phyloP scores from a whole-genome alignment of 37 sponge, comb jelly and placozoan species.

The Spongilla lacustris region DNA sequence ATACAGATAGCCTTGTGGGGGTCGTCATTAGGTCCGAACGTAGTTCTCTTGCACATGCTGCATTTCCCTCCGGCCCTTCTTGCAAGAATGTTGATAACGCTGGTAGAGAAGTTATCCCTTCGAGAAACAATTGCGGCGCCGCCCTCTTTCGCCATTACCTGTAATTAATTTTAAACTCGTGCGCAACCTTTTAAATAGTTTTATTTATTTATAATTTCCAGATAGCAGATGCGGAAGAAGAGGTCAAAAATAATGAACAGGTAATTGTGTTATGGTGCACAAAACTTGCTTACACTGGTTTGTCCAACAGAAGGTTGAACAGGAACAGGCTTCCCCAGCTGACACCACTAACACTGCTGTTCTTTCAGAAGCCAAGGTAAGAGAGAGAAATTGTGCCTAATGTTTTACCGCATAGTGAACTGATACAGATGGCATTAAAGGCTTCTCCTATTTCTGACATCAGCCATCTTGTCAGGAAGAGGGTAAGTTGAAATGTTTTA shows the following conservation, averaged over 20 bases:
- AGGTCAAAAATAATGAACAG: conserved; percentile 17
- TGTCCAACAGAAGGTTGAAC: not conserved
- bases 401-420: not conserved
- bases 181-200: too few relatives aligned
- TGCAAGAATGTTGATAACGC: conserved; percentile 40
- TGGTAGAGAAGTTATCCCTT: conserved; percentile 57
- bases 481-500: conserved; percentile 13
- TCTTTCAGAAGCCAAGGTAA: not conserved
- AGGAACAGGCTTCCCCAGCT: not conserved
- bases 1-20: conserved; percentile 36
- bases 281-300: not conserved
- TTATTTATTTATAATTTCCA: not conserved
- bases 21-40: conserved; percentile 70
- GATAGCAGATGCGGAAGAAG: conserved; percentile 24
- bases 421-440: not conserved
- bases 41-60: conserved; percentile 49
- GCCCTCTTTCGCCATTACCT: not conserved
- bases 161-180: not conserved
- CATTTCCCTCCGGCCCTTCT: conserved; percentile 66
- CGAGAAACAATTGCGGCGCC: not conserved
- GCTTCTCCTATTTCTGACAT: conserved; percentile 46
- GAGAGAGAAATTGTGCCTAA: not conserved
- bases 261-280: not conserved
- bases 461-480: conserved; percentile 59
- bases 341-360: not conserved